phyloP scores from a whole-genome alignment of 2,113 vertebrate species.

The Anser brachyrhynchus region DNA sequence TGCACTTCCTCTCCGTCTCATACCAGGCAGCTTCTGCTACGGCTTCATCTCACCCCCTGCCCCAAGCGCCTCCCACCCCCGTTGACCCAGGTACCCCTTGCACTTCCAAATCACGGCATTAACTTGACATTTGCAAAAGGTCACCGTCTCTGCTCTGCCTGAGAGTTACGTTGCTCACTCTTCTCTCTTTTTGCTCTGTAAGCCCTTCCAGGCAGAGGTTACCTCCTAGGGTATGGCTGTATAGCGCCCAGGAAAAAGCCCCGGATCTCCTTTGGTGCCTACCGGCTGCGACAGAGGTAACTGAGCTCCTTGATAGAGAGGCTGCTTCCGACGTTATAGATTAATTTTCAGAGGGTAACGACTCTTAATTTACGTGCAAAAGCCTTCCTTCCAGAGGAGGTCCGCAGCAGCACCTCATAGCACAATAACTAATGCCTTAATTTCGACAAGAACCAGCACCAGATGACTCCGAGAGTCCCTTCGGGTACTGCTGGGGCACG shows the following conservation, averaged over 20 bases:
- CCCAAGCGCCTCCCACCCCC: background rate
- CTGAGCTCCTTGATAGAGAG: background rate
- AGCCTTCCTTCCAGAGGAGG: background rate
- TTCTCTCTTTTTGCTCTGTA: conserved; percentile 6
- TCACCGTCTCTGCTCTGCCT: background rate
- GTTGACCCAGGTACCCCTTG: conserved; percentile 13
- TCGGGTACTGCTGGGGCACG: background rate
- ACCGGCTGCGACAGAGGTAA: background rate
- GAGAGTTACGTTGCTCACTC: conserved; percentile 10
- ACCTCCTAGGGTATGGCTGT: background rate
- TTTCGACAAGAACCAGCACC: background rate
- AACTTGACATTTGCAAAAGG: conserved; percentile 66
- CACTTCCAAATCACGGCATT: conserved; percentile 52
- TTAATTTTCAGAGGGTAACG: background rate
- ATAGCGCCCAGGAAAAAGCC: background rate
- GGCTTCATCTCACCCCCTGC: background rate
- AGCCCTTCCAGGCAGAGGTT: conserved; percentile 7
- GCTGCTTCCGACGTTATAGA: background rate
- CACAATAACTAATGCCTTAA: background rate
- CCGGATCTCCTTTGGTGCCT: background rate
- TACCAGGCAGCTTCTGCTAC: background rate
- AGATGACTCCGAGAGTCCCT: background rate
- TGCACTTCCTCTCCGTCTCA: background rate
- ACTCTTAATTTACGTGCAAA: background rate
- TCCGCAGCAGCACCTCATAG: background rate